phyloP scores from a whole-genome alignment of 2,888 invertebrate genomes.

The Meta bourneti region DNA sequence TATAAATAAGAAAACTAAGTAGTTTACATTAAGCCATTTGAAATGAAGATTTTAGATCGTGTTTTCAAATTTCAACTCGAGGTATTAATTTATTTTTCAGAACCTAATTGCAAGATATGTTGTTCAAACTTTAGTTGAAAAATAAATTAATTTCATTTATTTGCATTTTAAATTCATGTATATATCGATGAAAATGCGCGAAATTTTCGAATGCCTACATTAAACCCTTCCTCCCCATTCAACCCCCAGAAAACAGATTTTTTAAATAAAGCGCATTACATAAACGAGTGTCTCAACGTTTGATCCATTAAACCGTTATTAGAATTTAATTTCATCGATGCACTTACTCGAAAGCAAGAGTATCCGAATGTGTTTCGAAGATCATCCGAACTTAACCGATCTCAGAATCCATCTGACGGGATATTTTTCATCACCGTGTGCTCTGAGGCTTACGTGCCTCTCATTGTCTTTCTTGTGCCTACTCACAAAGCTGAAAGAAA shows the following conservation, averaged over 20 bases:
- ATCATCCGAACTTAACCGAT: neutral
- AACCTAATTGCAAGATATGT: too few relatives aligned
- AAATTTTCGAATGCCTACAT: too few relatives aligned
- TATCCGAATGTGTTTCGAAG: neutral
- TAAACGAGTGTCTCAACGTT: too few relatives aligned
- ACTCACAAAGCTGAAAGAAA: neutral
- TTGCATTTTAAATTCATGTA: too few relatives aligned
- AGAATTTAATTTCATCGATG: neutral
- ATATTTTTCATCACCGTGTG: neutral
- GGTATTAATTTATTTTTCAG: too few relatives aligned
- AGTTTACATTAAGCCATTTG: too few relatives aligned
- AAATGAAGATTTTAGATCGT: too few relatives aligned
- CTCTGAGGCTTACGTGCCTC: neutral
- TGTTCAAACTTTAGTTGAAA: too few relatives aligned
- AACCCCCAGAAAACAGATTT: neutral
- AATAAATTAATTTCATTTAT: too few relatives aligned
- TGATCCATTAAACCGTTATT: neutral
- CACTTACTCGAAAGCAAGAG: neutral
- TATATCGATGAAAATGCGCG: too few relatives aligned
- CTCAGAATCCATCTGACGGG: neutral
- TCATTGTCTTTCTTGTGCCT: neutral
- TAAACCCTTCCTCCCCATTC: neutral
- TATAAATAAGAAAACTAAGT: too few relatives aligned
- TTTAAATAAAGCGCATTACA: neutral
- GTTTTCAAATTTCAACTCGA: too few relatives aligned